Conservation (phyloP, 2,113 vertebrate genomes). For the Cyanoderma ruficeps region DNA sequence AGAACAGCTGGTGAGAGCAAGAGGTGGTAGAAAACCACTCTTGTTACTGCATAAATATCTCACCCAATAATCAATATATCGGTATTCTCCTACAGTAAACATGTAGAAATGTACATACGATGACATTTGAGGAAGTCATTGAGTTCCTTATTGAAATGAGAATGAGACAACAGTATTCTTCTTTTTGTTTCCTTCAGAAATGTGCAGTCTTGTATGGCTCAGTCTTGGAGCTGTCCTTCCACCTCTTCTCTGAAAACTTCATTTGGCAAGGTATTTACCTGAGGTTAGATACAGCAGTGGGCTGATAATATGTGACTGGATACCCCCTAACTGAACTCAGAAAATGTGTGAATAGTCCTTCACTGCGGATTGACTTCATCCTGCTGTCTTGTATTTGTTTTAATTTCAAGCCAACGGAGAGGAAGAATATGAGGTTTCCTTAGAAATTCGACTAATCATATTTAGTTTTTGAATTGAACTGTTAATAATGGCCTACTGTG, state of each 20-base stretch:
- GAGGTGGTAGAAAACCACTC: not conserved
- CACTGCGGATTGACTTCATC: not conserved
- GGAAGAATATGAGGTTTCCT: not conserved
- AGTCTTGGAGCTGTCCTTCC: not conserved
- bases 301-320: not conserved
- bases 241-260: not conserved
- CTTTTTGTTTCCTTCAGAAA: not conserved
- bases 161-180: accelerated
- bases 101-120: not conserved
- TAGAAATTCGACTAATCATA: not conserved
- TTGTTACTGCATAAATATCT: not conserved
- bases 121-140: not conserved
- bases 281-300: not conserved
- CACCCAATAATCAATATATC: not conserved
- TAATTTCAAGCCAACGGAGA: not conserved
- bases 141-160: not conserved
- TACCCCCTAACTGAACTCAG: not conserved
- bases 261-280: not conserved
- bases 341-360: not conserved
- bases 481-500: not conserved
- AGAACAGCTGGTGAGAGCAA: not conserved
- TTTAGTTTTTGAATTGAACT: not conserved
- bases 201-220: accelerated
- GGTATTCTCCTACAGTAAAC: not conserved
- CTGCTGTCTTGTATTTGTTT: not conserved